Base-by-base conservation (phyloP, 2,888 invertebrate genomes). In the Nomada hirtipes region DNA sequence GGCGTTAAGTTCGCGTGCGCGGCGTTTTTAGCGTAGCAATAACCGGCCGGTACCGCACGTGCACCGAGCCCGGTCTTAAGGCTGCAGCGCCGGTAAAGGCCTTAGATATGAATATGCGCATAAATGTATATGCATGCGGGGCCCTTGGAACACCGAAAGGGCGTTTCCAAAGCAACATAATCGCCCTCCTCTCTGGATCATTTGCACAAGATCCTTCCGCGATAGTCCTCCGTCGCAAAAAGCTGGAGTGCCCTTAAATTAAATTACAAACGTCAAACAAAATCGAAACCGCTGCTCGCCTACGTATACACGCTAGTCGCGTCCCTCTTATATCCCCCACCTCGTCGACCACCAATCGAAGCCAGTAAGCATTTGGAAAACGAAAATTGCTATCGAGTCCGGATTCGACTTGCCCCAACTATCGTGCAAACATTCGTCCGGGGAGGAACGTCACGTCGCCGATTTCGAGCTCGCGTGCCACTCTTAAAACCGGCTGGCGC, bases 21-120 rank as follows among this genome's bases (percentile, higher is more conserved):
- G 59, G 69, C 74, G 79, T 88, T 88, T 88, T 87, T 83, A 88
- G 82, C 83, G 73, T 69, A 44, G 81, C 75, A 79, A 86, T 88
- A 88, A 88, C 88, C 82, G 36, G 77, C 79, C 79, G 60, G 61
- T 29, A 72, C 74, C 67, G 79, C 88, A 79, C 80, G 79, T 86
- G 86, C 76, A 79, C 79, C 78, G 65, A 65, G 73, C 75, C 52
- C 79, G 77, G 64, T 77, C 86, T 74, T 71, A 64, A 79, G 81
- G 69, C 82, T 69, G 60, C 67, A 75, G 60, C 61, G 63, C 61
- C 57, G 64, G 76, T 83, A 78, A 88, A 79, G 86, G 84, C 83
- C 76, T 76, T 68, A 60, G 68, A 68, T 80, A 80, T 76, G 80
- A 84, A 84, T 84, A 84, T 76, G 76, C 82, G 76, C 70, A 79